These are phyloP conservation scores for Triplophysa dalaica DNA, from an alignment of 2,113 vertebrate genomes.

Conservation along the genomic window DNA sequence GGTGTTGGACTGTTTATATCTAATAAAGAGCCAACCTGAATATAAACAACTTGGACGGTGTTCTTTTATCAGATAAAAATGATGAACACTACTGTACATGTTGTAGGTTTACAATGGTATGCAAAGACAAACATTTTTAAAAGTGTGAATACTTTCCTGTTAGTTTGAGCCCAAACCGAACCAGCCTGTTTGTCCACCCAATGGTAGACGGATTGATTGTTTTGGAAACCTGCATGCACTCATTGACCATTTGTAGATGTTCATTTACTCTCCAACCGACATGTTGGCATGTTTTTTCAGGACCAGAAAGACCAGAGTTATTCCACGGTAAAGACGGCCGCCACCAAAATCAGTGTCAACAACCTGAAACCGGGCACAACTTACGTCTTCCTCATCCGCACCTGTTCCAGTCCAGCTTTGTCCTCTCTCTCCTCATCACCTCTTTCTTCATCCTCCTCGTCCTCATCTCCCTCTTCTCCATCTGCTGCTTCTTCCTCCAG, in stretches of 20 bases:
- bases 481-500: conserved; percentile 69
- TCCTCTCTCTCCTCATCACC: conserved; percentile 83
- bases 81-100: no score
- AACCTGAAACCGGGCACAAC: conserved; percentile 92
- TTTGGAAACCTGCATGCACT: no score
- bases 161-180: no score
- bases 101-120: no score
- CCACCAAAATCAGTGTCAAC: conserved; percentile 84
- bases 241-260: neutral
- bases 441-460: conserved; percentile 71
- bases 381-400: conserved; percentile 91
- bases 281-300: conserved; percentile 65
- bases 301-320: conserved; percentile 93
- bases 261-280: neutral
- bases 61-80: no score
- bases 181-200: no score
- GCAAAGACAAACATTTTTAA: no score
- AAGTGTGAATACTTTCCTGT: no score
- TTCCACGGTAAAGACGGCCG: conserved; percentile 88
- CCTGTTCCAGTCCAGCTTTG: conserved; percentile 76
- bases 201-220: no score
- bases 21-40: neutral
- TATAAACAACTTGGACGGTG: neutral
- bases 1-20: neutral
- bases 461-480: conserved; percentile 64